These are phyloP conservation scores for Stenodema calcarata DNA, from an alignment of 2,888 invertebrate species.

Conservation along the genomic window DNA sequence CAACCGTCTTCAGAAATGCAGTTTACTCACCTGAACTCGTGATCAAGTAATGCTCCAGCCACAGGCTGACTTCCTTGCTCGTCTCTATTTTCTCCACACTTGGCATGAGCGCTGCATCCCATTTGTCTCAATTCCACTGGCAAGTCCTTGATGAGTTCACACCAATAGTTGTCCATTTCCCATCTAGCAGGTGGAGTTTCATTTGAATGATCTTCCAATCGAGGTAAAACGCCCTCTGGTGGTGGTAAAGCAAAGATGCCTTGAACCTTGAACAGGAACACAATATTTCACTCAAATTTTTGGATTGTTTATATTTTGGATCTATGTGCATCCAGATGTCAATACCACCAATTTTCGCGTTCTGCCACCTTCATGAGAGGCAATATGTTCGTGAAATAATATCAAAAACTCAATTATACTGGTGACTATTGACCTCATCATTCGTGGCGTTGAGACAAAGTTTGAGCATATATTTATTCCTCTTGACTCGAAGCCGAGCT, in stretches of 20 bases:
- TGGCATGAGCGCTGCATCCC: slow-evolving; percentile 43
- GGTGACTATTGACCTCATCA: slow-evolving; percentile 41
- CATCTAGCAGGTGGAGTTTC: slow-evolving; percentile 36
- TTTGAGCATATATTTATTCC: slow-evolving; percentile 43
- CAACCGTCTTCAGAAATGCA: too few relatives aligned
- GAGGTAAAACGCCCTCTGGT: slow-evolving; percentile 38
- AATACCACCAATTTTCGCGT: too few relatives aligned
- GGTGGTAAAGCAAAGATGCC: slow-evolving; percentile 12
- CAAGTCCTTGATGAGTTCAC: slow-evolving; percentile 31
- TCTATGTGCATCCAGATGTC: too few relatives aligned
- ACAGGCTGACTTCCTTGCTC: slow-evolving; percentile 40
- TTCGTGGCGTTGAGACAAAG: slow-evolving; percentile 31
- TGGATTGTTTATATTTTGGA: too few relatives aligned
- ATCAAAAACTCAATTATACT: too few relatives aligned
- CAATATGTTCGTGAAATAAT: too few relatives aligned
- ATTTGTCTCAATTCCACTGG: slow-evolving; percentile 23
- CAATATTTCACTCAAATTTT: too few relatives aligned
- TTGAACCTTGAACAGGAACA: neutral
- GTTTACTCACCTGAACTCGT: slow-evolving; percentile 48
- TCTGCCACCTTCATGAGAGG: too few relatives aligned
- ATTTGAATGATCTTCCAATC: neutral
- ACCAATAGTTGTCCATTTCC: slow-evolving; percentile 47
- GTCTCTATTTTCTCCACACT: slow-evolving; percentile 44
- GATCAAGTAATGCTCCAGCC: slow-evolving; percentile 49
- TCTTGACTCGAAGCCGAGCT: slow-evolving; percentile 12